Base-by-base conservation (phyloP, 2,797 vertebrate species). In the Enteromius paludinosus region DNA sequence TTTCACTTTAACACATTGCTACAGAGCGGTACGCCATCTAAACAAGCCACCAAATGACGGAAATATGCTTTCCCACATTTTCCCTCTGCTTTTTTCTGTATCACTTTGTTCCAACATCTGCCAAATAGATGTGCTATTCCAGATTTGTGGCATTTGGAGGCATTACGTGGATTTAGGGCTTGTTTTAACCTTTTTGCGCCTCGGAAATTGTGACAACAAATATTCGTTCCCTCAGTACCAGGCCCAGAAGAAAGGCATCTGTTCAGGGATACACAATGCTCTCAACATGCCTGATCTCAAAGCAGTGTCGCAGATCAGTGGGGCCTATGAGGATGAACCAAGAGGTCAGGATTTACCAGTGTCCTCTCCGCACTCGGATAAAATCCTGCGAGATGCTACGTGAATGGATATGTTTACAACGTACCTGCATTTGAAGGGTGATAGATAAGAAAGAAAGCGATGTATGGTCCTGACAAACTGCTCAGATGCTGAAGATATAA, bases 151-250 rank as follows among this genome's bases (percentile, higher is more conserved):
- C 85, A 86, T 90, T 89, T 87, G 81, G 82, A 59, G 82, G 89
- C 79, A 90, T 88, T 89, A 88, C 83, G 79, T 30, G 49, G 89
- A 89, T 87, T 86, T 89, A 89, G 82, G 70, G 86, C 79, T 86
- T 83, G 84, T 89, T 90, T 88, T 79, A 89, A 89, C 85, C 85
- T 89, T 89, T 89, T 89, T 85, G 79, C 85, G 78, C 86, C 80
- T 88, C 77, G 38, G 76, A 89, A 89, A 88, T 83, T 83, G 83
- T 87, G 84, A 88, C 85, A 88, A 87, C 88, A 90, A 88, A 87
- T 88, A 80, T 87, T 86, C 84, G 79, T 84, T 80, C 84, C 75
- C 78, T 49, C 77, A 86, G 82, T 87, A 84, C 82, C 70, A 70
- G 79, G 78, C 23, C 70, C 47, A 52, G 80, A 23, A 23, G 83